A percentile compares a stretch with the other conserved stretches of the same genome.
These are phyloP conservation scores for Psettodes erumei DNA, from an alignment of 2,113 vertebrate genomes.

Conservation along the genomic window DNA sequence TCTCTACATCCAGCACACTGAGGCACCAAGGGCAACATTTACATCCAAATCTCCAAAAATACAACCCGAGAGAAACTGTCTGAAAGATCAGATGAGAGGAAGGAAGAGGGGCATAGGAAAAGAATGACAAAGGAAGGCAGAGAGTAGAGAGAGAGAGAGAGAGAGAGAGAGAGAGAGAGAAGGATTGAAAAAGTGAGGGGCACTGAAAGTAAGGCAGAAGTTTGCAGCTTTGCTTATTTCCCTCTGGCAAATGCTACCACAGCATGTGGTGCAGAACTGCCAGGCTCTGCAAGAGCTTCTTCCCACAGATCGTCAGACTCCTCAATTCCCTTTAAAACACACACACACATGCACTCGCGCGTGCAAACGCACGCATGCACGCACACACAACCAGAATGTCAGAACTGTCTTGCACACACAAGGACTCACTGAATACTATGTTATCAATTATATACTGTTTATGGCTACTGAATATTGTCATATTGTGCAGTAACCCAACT, in stretches of 20 bases:
- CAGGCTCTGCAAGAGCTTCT: background rate
- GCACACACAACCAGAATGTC: background rate
- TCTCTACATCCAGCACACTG: conserved; percentile 45
- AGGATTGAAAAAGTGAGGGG: background rate
- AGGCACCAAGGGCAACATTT: conserved; percentile 70
- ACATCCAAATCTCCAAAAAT: conserved; percentile 67
- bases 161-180: background rate
- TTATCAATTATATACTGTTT: background rate
- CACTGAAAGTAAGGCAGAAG: background rate
- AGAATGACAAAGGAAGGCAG: background rate
- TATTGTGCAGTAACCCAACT: background rate
- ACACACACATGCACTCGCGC: background rate
- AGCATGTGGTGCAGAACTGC: background rate
- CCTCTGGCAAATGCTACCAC: background rate
- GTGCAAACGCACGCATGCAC: background rate
- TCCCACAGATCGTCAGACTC: background rate
- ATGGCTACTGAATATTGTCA: background rate
- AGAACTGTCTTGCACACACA: background rate
- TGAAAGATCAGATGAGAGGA: conserved; percentile 22
- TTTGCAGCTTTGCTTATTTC: conserved; percentile 25
- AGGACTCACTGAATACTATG: background rate
- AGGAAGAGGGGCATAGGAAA: background rate
- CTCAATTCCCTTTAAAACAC: background rate
- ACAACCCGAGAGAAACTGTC: conserved; percentile 28
- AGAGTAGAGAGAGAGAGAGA: conserved; percentile 3